Evolutionary conservation across 2,113 vertebrate genomes (phyloP).

Genomic region (Mus musculus): GRCm39 chr12:108020501-108021000

Average conservation of each 20-base stretch:
- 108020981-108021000: neutral
- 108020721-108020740: too few relatives aligned
- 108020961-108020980: neutral
- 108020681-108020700: rapidly evolving
- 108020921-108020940: neutral
- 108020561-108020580: neutral
- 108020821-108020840: neutral
- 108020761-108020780: neutral
- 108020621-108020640: neutral
- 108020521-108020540: conserved; percentile 11
- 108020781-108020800: neutral
- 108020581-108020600: neutral
- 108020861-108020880: neutral
- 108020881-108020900: neutral
- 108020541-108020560: conserved; percentile 15
- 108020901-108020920: neutral
- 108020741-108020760: neutral
- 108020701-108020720: rapidly evolving
- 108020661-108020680: rapidly evolving
- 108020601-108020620: neutral
- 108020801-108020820: neutral
- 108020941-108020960: neutral
- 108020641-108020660: rapidly evolving
- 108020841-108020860: neutral
- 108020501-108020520: neutral